Conservation (phyloP, 2,797 vertebrate genomes). For the Macropodus opercularis region DNA sequence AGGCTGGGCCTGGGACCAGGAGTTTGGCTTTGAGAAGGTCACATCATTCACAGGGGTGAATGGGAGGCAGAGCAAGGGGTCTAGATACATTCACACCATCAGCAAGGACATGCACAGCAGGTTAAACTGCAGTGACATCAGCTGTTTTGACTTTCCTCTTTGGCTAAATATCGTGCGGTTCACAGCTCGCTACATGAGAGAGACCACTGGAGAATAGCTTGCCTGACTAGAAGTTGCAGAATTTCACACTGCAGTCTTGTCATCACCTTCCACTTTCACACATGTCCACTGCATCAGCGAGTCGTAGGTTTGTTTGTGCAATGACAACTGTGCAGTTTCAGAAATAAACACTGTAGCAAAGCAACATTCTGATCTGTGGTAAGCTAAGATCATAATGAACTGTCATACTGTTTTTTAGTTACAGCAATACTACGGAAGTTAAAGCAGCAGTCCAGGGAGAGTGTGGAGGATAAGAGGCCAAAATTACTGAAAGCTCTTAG, state of each 20-base stretch:
- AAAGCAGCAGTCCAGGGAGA: constrained; percentile 97
- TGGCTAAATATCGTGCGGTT: constrained; percentile 13
- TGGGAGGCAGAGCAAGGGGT: constrained; percentile 20
- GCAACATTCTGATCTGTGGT: no score
- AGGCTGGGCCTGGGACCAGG: constrained; percentile 58
- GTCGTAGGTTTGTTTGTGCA: constrained; percentile 19
- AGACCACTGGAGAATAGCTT: constrained; percentile 8
- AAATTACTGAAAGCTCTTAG: constrained; percentile 93
- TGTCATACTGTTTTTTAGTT: constrained; percentile 83
- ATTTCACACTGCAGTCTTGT: constrained; percentile 30
- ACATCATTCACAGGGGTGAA: constrained; percentile 52
- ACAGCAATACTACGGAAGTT: constrained; percentile 94
- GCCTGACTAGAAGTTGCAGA: neutral
- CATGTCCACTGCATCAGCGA: constrained; percentile 53
- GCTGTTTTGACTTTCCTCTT: constrained; percentile 20
- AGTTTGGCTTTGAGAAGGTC: constrained; percentile 72
- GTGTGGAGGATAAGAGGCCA: constrained; percentile 95
- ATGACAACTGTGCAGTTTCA: constrained; percentile 28
- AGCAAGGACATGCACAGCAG: constrained; percentile 55
- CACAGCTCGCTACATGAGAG: constrained; percentile 6
- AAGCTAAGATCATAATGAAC: no score
- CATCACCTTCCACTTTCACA: constrained; percentile 35
- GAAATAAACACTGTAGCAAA: no score
- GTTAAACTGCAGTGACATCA: constrained; percentile 10
- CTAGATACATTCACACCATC: constrained; percentile 31